Evolutionary conservation across 2,797 vertebrate genomes (phyloP), one percentile per base, ranked within the genome.

Genomic region (Fundulus diaphanus): DNA sequence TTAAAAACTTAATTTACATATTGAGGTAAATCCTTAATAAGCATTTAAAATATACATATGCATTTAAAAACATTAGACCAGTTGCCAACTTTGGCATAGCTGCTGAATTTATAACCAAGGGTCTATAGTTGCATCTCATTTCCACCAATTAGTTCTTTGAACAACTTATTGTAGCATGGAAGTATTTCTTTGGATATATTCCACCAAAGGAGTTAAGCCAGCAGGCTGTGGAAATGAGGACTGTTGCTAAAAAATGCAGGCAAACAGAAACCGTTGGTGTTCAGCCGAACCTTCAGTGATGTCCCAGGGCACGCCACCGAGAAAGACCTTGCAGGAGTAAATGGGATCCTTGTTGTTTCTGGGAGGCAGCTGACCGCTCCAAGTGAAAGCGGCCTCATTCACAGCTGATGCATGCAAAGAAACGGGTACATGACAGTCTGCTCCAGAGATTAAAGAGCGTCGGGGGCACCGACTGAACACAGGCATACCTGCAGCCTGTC

Each of bases 271-370:
- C 12, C 31, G 9, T 27, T 71, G 2, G 29, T 29, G 13, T 54
- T 42, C 56, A 12, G 56, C 35, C 2, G 0, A 85, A 98, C 98
- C 98, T 96, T 99, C 98, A 0, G 98, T 99, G 71, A 99, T 98
- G 88, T 99, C 98, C 98, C 98, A 99, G 0, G 98, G 98, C 56
- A 99, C 98, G 0, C 98, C 98, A 74, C 98, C 98, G 15, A 99
- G 94, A 90, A 99, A 99, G 66, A 99, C 98, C 89, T 99, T 99
- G 92, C 98, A 99, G 79, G 98, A 99, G 79, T 98, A 99, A 71
- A 99, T 92, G 0, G 98, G 98, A 79, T 97, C 99, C 94, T 99
- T 99, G 94, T 99, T 98, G 94, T 96, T 98, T 74, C 97, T 96
- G 24, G 98, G 97, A 68, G 98, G 98, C 78, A 99, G 95, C 88